phyloP scores from a whole-genome alignment of 1,140 invertebrate species.

The Ostrea edulis region DNA sequence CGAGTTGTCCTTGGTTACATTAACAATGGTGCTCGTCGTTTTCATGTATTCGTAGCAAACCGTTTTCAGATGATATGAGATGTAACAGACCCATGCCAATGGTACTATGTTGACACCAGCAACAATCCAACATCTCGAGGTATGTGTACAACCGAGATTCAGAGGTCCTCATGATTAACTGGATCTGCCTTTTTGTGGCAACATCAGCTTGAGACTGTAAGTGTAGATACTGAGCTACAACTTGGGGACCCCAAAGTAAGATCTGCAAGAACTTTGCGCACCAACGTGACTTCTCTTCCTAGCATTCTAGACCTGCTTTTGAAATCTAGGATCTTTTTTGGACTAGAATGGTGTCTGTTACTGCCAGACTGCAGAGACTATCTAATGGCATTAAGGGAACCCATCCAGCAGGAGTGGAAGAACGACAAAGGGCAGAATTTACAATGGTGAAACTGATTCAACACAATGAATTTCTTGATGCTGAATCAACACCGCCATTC shows the following conservation, averaged over 20 bases:
- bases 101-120: constrained; percentile 48
- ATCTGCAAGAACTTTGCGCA: constrained; percentile 11
- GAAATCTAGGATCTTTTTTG: constrained; percentile 47
- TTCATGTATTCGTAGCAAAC: constrained; percentile 62
- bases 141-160: constrained; percentile 28
- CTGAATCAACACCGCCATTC: constrained; percentile 52
- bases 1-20: constrained; percentile 59
- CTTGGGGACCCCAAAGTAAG: constrained; percentile 46
- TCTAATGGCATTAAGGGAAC: constrained; percentile 45
- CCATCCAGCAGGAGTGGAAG: constrained; percentile 45
- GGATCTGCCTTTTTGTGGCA: constrained; percentile 57
- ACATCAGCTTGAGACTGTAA: constrained; percentile 1
- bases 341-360: constrained; percentile 15
- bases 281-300: no score
- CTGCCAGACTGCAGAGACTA: constrained; percentile 46
- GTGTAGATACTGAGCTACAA: constrained; percentile 40
- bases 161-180: constrained; percentile 48
- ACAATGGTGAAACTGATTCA: constrained; percentile 48
- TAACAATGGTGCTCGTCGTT: constrained; percentile 55
- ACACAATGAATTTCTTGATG: constrained; percentile 42
- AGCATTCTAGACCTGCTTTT: no score
- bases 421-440: constrained; percentile 40
- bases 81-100: constrained; percentile 38
- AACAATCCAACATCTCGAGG: constrained; percentile 56
- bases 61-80: constrained; percentile 49